Conservation (phyloP, 1,140 invertebrate species). For the Anastrepha ludens region DNA sequence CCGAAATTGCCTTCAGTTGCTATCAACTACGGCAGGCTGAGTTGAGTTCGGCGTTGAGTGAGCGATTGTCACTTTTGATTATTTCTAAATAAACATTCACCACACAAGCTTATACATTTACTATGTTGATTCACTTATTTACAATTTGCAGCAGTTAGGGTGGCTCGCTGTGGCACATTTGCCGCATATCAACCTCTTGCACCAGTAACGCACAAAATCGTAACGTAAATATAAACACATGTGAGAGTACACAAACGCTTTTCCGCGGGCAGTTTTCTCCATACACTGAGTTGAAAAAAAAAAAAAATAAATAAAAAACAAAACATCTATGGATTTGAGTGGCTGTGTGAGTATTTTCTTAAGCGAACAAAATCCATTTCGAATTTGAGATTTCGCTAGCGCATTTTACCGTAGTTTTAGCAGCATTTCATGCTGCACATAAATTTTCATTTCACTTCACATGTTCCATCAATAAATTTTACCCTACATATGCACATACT, state of each 20-base stretch:
- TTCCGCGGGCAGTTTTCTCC: too few species aligned
- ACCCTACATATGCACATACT: neutral
- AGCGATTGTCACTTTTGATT: conserved; percentile 48
- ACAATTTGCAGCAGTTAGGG: neutral
- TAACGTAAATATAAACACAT: neutral
- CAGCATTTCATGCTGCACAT: conserved; percentile 24
- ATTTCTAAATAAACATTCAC: conserved; percentile 40
- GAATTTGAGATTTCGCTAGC: neutral
- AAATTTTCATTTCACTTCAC: conserved; percentile 41
- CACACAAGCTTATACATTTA: neutral
- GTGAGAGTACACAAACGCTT: too few species aligned
- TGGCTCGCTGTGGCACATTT: neutral
- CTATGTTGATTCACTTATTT: neutral
- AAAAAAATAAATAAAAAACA: too few species aligned
- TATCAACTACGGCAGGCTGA: neutral
- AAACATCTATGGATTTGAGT: too few species aligned
- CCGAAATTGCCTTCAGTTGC: conserved; percentile 18
- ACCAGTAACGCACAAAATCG: neutral
- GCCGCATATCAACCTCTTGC: neutral
- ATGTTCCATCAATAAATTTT: conserved; percentile 36
- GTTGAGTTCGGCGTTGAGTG: conserved; percentile 27
- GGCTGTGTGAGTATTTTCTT: neutral
- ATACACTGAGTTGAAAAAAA: too few species aligned
- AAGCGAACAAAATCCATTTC: neutral
- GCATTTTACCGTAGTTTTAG: conserved; percentile 6